Evolutionary conservation across 1,140 invertebrate genomes (phyloP).

Genomic region (Drosophila bocqueti): DNA sequence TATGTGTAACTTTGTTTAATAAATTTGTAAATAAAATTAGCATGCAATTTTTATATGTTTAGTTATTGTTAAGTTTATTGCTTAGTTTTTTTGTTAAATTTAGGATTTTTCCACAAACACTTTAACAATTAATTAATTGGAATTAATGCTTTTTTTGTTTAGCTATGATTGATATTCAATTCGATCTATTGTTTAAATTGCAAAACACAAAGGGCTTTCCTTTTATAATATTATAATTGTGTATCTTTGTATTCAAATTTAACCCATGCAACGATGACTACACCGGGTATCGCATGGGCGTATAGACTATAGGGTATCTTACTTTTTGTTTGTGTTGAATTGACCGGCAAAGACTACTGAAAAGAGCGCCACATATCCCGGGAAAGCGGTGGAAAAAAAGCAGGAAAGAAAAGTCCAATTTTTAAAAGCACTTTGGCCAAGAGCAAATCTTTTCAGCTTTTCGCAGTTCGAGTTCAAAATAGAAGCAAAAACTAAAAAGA

Average conservation of each 20-base stretch:
- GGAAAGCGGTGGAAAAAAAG: constrained; percentile 5
- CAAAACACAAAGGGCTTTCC: too few relatives aligned
- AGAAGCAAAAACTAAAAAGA: constrained; percentile 18
- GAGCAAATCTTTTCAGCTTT: constrained; percentile 31
- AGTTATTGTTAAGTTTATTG: too few relatives aligned
- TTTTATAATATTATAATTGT: background rate
- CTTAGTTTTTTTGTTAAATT: too few relatives aligned
- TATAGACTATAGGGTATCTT: background rate
- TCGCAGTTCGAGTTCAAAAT: constrained; percentile 6
- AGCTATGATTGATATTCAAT: too few relatives aligned
- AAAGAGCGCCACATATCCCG: background rate
- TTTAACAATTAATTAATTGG: too few relatives aligned
- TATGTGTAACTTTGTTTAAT: too few relatives aligned
- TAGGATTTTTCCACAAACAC: too few relatives aligned
- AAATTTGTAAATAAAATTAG: too few relatives aligned
- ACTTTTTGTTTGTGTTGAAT: constrained; percentile 40
- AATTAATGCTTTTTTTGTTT: too few relatives aligned
- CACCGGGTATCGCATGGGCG: background rate
- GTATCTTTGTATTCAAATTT: background rate
- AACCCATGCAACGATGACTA: background rate
- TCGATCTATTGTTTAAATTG: too few relatives aligned
- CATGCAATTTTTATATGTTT: too few relatives aligned
- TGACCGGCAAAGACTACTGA: constrained; percentile 33
- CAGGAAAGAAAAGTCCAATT: constrained; percentile 32
- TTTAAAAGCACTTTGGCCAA: constrained; percentile 58